Base-by-base conservation (phyloP, 2,888 invertebrate genomes). In the Arctia plantaginis region DNA sequence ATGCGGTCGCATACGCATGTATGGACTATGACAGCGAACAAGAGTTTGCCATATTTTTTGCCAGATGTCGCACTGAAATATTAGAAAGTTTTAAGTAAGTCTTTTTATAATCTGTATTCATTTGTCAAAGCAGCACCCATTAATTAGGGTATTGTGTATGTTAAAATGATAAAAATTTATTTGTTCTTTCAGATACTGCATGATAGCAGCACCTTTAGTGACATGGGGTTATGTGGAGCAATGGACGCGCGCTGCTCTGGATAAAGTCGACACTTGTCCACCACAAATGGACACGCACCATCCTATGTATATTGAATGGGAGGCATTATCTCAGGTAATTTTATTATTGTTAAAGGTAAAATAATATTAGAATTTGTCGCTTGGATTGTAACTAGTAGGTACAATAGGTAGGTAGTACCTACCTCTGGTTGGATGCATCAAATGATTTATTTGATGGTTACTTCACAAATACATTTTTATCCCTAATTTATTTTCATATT, bases 1-100 rank as follows among this genome's bases (percentile, higher is more conserved):
- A 97, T 77, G 96, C 97, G 30, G 96, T 96, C 0, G 95, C 97
- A 0, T 99, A 98, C 90, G 97, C 98, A 0, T 97, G 97, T 71
- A 94, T 98, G 82, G 99, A 99, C 91, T 99, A 98, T 91, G 99
- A 99, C 90, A 97, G 98, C 70, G 99, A 99, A 88, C 98, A 99
- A 88, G 99, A 99, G 86, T 99, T 98, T 89, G 97, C 97, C 18
- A 95, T 97, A n/a, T 98, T 98, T 92, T 98, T 98, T 90, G 97
- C 97, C 89, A 97, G 98, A 65, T 97, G 97, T 86, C 97, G 98
- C 76, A 97, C 97, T 12, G 98, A 98, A 90, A 96, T 98, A 78
- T 94, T 98, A 35, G 98, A 98, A 86, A 97, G 98, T 81, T 97
- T 98, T 85, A 93, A 93, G 96, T 96, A 65, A 90, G 84, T 77